Evolutionary conservation across 2,797 vertebrate species (phyloP).

Genomic region (Neosalanx taihuensis): DNA sequence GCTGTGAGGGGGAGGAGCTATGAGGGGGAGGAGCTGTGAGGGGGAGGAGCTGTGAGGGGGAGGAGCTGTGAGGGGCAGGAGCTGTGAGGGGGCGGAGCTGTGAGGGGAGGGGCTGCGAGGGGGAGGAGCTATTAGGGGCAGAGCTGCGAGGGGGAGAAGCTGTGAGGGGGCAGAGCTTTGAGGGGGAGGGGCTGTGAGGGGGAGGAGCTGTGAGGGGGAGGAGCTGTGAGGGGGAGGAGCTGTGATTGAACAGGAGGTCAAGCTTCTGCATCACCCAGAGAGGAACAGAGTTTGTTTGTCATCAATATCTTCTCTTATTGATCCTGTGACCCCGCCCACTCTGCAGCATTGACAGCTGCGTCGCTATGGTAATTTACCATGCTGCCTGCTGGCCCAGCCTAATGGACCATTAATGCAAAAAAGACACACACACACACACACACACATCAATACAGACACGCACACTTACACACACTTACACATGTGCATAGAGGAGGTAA

Average conservation of each 20-base stretch:
- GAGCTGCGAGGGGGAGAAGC: too few relatives aligned
- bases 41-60: too few relatives aligned
- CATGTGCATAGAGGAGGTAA: slow-evolving; percentile 55
- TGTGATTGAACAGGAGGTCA: background rate
- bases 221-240: too few relatives aligned
- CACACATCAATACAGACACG: slow-evolving; percentile 14
- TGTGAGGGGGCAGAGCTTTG: too few relatives aligned
- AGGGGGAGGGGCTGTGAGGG: too few relatives aligned
- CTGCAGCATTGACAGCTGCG: slow-evolving; percentile 70
- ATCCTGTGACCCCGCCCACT: slow-evolving; percentile 62
- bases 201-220: too few relatives aligned
- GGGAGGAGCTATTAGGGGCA: too few relatives aligned
- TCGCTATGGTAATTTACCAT: slow-evolving; percentile 71
- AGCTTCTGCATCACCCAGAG: background rate
- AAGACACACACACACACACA: slow-evolving; percentile 20
- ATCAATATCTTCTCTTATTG: slow-evolving; percentile 66
- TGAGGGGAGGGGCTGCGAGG: too few relatives aligned
- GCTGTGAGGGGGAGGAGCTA: too few relatives aligned
- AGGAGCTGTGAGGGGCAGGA: too few relatives aligned
- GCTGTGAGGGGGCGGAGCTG: too few relatives aligned
- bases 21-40: too few relatives aligned
- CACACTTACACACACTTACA: slow-evolving; percentile 30
- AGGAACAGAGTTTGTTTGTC: slow-evolving; percentile 39
- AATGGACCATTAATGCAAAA: slow-evolving; percentile 40
- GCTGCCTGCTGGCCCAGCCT: slow-evolving; percentile 22